Percentiles rank a stretch among this genome's conserved stretches.
phyloP scores from a whole-genome alignment of 1,140 invertebrate genomes.

The Pomacea maculata region DNA sequence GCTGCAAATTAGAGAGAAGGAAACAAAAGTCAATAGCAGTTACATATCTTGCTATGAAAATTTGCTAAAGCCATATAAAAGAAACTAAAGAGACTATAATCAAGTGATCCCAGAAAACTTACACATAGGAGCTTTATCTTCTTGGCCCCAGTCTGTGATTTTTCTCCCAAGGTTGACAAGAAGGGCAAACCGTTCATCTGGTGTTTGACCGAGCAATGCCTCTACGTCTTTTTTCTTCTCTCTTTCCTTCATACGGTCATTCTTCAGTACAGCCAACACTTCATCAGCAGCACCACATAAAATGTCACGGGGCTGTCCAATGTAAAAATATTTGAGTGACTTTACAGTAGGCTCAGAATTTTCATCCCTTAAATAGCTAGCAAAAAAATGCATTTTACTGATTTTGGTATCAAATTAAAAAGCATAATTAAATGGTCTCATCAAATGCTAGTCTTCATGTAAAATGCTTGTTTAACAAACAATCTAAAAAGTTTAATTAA shows the following conservation, averaged over 20 bases:
- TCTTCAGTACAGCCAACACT: conserved; percentile 93
- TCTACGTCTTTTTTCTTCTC: conserved; percentile 94
- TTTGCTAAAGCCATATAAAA: neutral
- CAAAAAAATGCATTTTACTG: too few relatives aligned
- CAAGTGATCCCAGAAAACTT: conserved; percentile 12
- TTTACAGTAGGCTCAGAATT: too few relatives aligned
- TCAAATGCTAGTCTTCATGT: too few relatives aligned
- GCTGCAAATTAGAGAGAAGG: conserved; percentile 67
- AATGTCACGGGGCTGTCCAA: conserved; percentile 84
- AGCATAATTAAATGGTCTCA: too few relatives aligned
- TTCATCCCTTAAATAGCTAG: too few relatives aligned
- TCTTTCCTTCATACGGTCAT: conserved; percentile 91
- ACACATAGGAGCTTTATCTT: conserved; percentile 76
- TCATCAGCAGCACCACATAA: conserved; percentile 98
- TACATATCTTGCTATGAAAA: neutral
- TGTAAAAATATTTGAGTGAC: conserved; percentile 12
- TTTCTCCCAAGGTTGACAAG: conserved; percentile 97
- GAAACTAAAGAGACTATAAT: too few relatives aligned
- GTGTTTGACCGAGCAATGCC: conserved; percentile 81
- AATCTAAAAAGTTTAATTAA: too few relatives aligned
- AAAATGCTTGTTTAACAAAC: too few relatives aligned
- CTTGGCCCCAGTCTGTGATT: conserved; percentile 95
- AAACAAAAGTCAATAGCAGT: neutral
- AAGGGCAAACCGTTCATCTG: conserved; percentile 94
- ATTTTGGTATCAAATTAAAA: too few relatives aligned